These are phyloP conservation scores for Bicyclus anynana DNA, from an alignment of 1,140 invertebrate genomes.

Conservation along the genomic window DNA sequence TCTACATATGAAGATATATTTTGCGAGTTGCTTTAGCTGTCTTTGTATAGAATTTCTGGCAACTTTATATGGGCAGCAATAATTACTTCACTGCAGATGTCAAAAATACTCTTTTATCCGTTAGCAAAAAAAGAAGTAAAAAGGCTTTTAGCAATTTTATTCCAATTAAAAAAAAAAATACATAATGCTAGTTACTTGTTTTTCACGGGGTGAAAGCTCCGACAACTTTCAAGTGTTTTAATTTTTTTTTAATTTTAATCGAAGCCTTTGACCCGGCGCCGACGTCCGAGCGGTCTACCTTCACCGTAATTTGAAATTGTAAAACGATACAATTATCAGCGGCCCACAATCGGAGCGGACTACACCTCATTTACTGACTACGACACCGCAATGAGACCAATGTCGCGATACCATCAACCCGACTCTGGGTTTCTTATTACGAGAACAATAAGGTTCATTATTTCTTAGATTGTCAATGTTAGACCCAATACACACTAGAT, in stretches of 20 bases:
- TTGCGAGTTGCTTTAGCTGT: no score
- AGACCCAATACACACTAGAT: not conserved
- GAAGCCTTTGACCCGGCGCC: slow-evolving; percentile 22
- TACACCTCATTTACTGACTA: slow-evolving; percentile 50
- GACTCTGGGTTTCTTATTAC: not conserved
- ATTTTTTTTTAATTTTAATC: not conserved
- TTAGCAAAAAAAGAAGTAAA: no score
- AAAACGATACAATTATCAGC: slow-evolving; percentile 48
- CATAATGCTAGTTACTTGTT: no score
- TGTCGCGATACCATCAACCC: slow-evolving; percentile 47
- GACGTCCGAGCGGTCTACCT: slow-evolving; percentile 22
- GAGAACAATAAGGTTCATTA: not conserved
- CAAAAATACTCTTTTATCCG: no score
- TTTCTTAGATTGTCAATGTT: not conserved
- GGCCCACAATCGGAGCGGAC: slow-evolving; percentile 45
- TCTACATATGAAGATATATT: no score
- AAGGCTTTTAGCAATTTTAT: no score
- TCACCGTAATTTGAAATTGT: slow-evolving; percentile 42
- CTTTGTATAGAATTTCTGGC: no score
- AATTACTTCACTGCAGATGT: no score
- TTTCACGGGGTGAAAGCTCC: no score
- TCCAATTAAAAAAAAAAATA: no score
- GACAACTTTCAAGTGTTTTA: not conserved
- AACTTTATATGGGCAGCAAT: no score
- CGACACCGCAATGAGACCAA: slow-evolving; percentile 52